Base-by-base conservation (phyloP, 35 echinoderm and acorn worm species). In the Strongylocentrotus purpuratus region DNA sequence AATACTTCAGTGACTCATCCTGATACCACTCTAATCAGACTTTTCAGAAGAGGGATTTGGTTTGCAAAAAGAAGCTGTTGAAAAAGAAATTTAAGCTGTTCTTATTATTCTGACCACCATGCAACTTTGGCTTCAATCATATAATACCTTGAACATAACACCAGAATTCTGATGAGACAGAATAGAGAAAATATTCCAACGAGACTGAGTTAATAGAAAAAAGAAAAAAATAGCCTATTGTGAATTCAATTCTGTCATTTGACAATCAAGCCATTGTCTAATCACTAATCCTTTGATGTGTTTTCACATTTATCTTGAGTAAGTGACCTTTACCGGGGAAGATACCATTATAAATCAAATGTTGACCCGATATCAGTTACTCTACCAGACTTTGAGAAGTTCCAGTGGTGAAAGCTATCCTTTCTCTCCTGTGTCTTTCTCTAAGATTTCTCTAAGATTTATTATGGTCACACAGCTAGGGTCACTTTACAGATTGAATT, bases 1-100 rank as follows among this genome's bases (percentile, higher is more conserved):
- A 46, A 89, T 89, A 89, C 45, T 46, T 7, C 5, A 78, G 87
- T 89, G 87, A 89, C 33, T 89, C 87, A 89, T 89, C 87, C 33
- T 46, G 32, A 4, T 86, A 31, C 4, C 9, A 86, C 85, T 33
- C 25, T 15, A 78, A 28, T 78, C 65, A n/a, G 65, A 22, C 65
- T 28, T 89, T 89, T 25, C 33, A 33, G 7, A 10, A 89, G n/a
- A 15, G 31, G 45, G 13, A 89, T 89, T 46, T 89, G 45, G 33
- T 89, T 89, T 89, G 87, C 32, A n/a, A 89, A 89, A 14, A 89
- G 87, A 41, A 78, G 20, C 25, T 78, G 20, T 78, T 78, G 5
- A 78, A 28, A 78, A 78, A 78, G 6, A 28, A 78, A 78, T 4
- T 8, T 78, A 78, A 78, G 65, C 65, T 78, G 65, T 7, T 28